phyloP scores from a whole-genome alignment of 2,888 invertebrate species.

The Tolmerus cingulatus region DNA sequence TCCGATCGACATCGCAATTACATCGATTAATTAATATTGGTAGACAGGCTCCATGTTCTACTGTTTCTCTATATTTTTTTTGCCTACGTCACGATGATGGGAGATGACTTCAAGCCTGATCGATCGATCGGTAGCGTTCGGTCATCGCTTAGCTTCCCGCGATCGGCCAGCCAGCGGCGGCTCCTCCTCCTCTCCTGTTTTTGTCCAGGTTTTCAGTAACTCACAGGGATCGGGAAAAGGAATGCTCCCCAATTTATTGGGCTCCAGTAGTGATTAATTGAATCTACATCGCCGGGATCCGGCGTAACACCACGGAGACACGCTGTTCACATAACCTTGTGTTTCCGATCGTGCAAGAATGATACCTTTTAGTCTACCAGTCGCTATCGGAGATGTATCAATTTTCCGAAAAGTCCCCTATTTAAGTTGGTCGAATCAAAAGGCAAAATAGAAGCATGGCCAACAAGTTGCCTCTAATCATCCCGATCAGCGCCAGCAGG shows the following conservation, averaged over 20 bases:
- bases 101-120: slow-evolving; percentile 26
- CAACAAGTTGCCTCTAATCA: background rate
- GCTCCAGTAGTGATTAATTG: background rate
- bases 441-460: background rate
- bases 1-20: slow-evolving; percentile 62
- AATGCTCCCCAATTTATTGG: background rate
- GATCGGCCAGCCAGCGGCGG: background rate
- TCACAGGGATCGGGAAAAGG: background rate
- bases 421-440: background rate
- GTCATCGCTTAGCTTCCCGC: background rate
- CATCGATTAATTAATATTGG: slow-evolving; percentile 63
- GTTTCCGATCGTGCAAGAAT: background rate
- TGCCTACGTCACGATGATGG: slow-evolving; percentile 25
- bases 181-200: background rate
- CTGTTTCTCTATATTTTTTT: background rate
- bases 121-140: slow-evolving; percentile 31
- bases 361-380: background rate
- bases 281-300: background rate
- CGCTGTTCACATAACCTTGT: background rate
- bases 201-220: background rate
- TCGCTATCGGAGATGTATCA: slow-evolving; percentile 10
- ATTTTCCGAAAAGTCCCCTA: background rate
- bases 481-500: background rate
- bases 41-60: slow-evolving; percentile 42
- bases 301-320: background rate